Base-by-base conservation (phyloP, 2,888 invertebrate species). In the Perdita meconis region DNA sequence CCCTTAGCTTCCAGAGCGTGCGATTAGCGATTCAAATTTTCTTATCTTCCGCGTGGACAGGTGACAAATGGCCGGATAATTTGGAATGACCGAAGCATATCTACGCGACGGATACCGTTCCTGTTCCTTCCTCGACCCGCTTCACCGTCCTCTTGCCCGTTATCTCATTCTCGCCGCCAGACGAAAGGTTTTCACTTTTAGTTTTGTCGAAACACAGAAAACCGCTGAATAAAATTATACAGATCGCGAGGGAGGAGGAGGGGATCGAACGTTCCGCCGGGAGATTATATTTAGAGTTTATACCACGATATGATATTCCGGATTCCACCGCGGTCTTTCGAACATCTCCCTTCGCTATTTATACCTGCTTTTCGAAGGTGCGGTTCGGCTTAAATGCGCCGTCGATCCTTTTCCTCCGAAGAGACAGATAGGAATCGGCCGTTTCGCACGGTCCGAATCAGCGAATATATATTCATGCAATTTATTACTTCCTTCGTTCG, bases 241-340 rank as follows among this genome's bases (percentile, higher is more conserved):
- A n/a, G n/a, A n/a, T 44, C 44, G 44, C 44, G 13, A 4, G 34
- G 19, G 8, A n/a, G 47, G 8, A n/a, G 1, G 86, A 82, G 84
- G 86, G 85, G 85, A 85, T 86, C 86, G 84, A 85, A 86, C 81
- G 84, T 85, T 86, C 40, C 86, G 85, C 86, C 81, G 86, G 84
- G 82, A 86, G 78, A 83, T 81, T 80, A 74, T 83, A 83, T 79
- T 67, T 75, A 74, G 74, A 61, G 22, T 30, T 56, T 53, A 55
- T 56, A 56, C 44, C 44, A 60, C 70, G 67, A 64, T 16, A 67
- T 67, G 68, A 63, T 47, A 81, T 71, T 78, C 68, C 67, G 44
- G 59, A 77, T 71, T 67, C 73, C 80, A n/a, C 71, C 59, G 70
- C 59, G 78, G 57, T 56, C 60, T 78, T 69, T 70, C 60, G 40